Conservation (phyloP, 2,888 invertebrate species). For the Anorthoa munda region DNA sequence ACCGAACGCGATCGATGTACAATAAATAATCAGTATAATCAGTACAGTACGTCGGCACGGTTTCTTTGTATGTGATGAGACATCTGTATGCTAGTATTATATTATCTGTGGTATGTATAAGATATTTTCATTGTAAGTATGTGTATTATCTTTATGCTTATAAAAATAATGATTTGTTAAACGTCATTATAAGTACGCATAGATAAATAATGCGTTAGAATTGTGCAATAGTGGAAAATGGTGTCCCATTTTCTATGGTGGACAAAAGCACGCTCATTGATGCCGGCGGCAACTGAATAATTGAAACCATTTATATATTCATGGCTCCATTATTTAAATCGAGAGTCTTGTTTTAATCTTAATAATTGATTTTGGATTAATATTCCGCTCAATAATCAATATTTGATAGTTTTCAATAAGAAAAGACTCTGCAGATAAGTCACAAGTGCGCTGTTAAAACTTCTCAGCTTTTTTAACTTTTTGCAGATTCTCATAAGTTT, state of each 20-base stretch:
- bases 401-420: not conserved
- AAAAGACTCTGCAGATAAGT: not conserved
- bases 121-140: too few species aligned
- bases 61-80: too few species aligned
- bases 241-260: not conserved
- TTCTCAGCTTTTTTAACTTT: not conserved
- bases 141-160: too few species aligned
- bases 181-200: too few species aligned
- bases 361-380: not conserved
- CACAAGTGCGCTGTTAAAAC: not conserved
- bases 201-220: not conserved
- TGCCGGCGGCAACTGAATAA: constrained; percentile 11
- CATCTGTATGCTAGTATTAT: too few species aligned
- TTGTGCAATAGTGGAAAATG: not conserved
- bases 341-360: too few species aligned
- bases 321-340: not conserved
- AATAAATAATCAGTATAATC: too few species aligned
- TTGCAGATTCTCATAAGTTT: not conserved
- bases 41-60: too few species aligned
- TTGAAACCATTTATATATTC: not conserved
- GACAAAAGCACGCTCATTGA: not conserved
- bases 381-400: not conserved
- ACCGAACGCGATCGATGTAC: too few species aligned
- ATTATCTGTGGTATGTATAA: too few species aligned
- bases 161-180: too few species aligned